Evolutionary conservation across 2,888 invertebrate genomes (phyloP).

Genomic region (Drosophila picticornis): DNA sequence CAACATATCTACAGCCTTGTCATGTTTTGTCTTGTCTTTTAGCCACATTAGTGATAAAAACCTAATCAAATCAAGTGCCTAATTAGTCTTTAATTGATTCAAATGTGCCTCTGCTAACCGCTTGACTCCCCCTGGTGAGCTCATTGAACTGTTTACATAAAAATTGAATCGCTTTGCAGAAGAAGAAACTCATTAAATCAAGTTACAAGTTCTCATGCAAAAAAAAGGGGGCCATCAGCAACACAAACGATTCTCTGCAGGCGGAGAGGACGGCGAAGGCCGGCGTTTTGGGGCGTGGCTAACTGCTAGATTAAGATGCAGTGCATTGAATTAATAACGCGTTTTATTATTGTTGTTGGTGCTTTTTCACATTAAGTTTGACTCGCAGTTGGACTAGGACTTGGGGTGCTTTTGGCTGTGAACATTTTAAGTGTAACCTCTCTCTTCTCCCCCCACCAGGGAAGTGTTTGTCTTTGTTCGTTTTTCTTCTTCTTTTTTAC

Average conservation of each 20-base stretch:
- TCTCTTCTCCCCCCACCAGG: not conserved
- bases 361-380: slow-evolving; percentile 37
- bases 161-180: slow-evolving; percentile 61
- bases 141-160: slow-evolving; percentile 68
- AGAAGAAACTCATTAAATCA: slow-evolving; percentile 64
- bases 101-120: slow-evolving; percentile 11
- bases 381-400: slow-evolving; percentile 26
- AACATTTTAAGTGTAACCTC: slow-evolving; percentile 17
- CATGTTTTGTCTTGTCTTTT: slow-evolving; percentile 11
- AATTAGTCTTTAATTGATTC: slow-evolving; percentile 70
- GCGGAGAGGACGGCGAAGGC: not conserved
- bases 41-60: slow-evolving; percentile 26
- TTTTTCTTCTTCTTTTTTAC: slow-evolving; percentile 33
- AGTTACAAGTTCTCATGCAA: slow-evolving; percentile 51
- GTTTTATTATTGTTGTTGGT: slow-evolving; percentile 46
- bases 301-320: slow-evolving; percentile 65
- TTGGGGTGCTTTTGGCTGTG: slow-evolving; percentile 11
- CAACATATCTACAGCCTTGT: not conserved
- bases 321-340: slow-evolving; percentile 71
- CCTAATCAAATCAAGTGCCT: slow-evolving; percentile 60
- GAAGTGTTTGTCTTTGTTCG: slow-evolving; percentile 2
- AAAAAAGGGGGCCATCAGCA: slow-evolving; percentile 8
- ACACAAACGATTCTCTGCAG: slow-evolving; percentile 50
- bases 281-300: not conserved
- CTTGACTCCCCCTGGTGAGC: slow-evolving; percentile 21